Conservation (phyloP, 2,113 vertebrate species). For the Corvus hawaiiensis region DNA sequence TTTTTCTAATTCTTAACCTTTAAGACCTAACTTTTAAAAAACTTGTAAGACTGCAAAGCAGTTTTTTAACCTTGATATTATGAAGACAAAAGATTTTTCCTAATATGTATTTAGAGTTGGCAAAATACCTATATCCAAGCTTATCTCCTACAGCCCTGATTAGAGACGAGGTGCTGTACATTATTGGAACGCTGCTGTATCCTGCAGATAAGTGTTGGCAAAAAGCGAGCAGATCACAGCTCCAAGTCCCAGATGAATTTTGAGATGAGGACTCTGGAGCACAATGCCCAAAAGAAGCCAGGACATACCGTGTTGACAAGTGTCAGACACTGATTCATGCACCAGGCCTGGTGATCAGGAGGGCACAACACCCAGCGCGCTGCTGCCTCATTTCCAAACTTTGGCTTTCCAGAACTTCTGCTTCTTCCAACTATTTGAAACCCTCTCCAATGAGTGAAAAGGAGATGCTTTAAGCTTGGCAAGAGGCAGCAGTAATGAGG, state of each 20-base stretch:
- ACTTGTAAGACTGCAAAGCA: neutral
- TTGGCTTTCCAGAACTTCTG: neutral
- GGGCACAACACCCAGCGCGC: neutral
- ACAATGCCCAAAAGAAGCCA: neutral
- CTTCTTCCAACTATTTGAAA: neutral
- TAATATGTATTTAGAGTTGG: neutral
- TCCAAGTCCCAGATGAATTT: neutral
- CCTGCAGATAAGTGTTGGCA: neutral
- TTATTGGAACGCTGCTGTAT: neutral
- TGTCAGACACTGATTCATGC: neutral
- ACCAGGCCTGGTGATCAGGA: neutral
- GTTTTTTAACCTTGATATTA: neutral
- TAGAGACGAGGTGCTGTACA: neutral
- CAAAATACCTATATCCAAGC: neutral
- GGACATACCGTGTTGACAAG: neutral
- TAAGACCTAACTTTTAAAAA: neutral
- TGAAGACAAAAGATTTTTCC: neutral
- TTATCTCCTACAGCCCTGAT: neutral
- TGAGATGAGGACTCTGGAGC: neutral
- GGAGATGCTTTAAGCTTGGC: neutral
- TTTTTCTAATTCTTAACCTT: neutral
- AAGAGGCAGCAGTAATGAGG: neutral
- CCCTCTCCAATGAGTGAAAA: neutral
- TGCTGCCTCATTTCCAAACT: neutral
- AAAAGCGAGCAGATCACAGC: neutral